These are phyloP conservation scores for Sphecodes monilicornis DNA, from an alignment of 2,888 invertebrate species.

Conservation along the genomic window DNA sequence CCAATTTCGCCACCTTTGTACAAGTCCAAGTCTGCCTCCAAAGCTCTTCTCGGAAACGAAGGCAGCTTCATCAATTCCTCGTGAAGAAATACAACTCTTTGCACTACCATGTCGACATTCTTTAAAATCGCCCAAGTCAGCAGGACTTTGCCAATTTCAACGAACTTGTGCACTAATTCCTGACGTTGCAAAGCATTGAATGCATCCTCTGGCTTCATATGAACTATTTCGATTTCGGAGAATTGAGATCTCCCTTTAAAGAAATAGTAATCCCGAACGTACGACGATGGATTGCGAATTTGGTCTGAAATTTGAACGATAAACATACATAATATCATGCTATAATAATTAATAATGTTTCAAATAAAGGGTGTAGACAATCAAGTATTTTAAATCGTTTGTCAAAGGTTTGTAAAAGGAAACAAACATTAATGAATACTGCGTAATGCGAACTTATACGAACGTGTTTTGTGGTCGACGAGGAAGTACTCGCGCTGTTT, in stretches of 20 bases:
- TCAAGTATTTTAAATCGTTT: neutral
- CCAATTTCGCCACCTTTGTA: conserved; percentile 96
- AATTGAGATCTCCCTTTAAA: conserved; percentile 96
- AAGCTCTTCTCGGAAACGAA: conserved; percentile 98
- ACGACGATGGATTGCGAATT: conserved; percentile 97
- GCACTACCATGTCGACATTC: conserved; percentile 97
- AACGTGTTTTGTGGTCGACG: conserved; percentile 99
- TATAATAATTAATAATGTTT: neutral
- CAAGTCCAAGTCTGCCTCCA: conserved; percentile 97
- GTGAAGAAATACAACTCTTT: conserved; percentile 98
- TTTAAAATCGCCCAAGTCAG: conserved; percentile 96
- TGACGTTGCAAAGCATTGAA: conserved; percentile 95
- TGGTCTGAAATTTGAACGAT: conserved; percentile 88
- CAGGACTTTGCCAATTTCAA: conserved; percentile 98
- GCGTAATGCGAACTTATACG: conserved; percentile 32
- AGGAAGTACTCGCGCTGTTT: conserved; percentile 96
- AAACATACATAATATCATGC: neutral
- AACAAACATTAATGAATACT: neutral
- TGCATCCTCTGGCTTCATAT: conserved; percentile 97
- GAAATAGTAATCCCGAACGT: conserved; percentile 94
- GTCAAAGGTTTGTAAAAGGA: neutral
- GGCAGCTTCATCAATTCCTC: conserved; percentile 99
- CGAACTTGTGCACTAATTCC: conserved; percentile 96
- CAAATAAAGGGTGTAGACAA: no score
- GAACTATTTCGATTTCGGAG: conserved; percentile 96